Conservation (phyloP, 1,140 invertebrate genomes). For the Caerostris darwini region DNA sequence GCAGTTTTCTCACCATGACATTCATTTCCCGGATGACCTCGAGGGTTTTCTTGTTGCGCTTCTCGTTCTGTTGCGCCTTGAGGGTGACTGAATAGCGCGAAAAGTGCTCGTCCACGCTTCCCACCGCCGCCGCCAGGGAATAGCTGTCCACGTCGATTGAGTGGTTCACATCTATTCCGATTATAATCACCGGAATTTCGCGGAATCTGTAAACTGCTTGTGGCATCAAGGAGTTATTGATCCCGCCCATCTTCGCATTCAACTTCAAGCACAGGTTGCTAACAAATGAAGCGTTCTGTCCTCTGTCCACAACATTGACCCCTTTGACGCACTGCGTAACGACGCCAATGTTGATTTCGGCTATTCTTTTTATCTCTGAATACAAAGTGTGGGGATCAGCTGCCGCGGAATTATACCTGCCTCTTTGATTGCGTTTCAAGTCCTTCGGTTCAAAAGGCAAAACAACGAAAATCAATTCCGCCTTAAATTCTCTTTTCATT, state of each 20-base stretch:
- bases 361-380: constrained; percentile 87
- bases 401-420: neutral
- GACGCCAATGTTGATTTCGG: constrained; percentile 88
- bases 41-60: constrained; percentile 47
- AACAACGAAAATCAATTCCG: no score
- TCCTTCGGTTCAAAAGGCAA: no score
- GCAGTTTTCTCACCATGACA: constrained; percentile 86
- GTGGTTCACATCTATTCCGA: constrained; percentile 95
- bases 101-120: constrained; percentile 72
- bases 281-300: constrained; percentile 82
- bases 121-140: constrained; percentile 90
- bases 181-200: constrained; percentile 85
- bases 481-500: neutral
- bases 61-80: constrained; percentile 69
- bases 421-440: no score
- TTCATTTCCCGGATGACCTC: constrained; percentile 84
- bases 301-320: constrained; percentile 82
- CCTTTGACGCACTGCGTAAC: constrained; percentile 91
- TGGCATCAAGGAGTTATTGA: constrained; percentile 84
- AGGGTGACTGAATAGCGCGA: constrained; percentile 74
- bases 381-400: constrained; percentile 67
- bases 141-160: constrained; percentile 85
- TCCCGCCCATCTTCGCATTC: constrained; percentile 91
- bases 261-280: constrained; percentile 92
- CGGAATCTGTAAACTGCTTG: constrained; percentile 79